These are phyloP conservation scores for Propithecus deckenii DNA, from an alignment of 2,797 vertebrate species.

Conservation along the genomic window DNA sequence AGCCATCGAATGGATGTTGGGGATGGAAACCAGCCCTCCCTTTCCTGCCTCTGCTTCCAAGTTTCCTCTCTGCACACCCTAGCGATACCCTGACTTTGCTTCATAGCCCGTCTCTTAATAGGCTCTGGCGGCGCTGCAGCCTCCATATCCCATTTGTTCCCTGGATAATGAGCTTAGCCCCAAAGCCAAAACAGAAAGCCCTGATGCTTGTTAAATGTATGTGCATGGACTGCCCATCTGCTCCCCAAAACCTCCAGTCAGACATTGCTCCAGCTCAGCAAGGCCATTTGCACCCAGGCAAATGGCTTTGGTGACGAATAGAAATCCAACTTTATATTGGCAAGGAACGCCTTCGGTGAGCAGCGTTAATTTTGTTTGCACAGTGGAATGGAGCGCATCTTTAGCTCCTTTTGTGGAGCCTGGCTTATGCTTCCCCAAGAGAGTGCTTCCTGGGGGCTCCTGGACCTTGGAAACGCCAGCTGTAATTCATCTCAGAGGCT, in stretches of 20 bases:
- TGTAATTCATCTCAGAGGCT: not conserved
- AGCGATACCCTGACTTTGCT: not conserved
- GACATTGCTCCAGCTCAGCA: not conserved
- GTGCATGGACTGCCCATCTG: not conserved
- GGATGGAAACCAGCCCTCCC: not conserved
- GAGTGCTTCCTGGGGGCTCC: not conserved
- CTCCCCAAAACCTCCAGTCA: not conserved
- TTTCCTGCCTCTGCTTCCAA: not conserved
- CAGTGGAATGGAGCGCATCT: not conserved
- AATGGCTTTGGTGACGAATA: not conserved
- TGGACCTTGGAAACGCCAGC: not conserved
- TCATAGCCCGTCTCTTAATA: not conserved
- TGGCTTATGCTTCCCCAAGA: not conserved
- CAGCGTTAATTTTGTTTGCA: not conserved
- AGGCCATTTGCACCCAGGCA: not conserved
- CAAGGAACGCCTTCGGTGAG: not conserved
- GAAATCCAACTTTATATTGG: not conserved
- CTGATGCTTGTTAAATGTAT: not conserved
- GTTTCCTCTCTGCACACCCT: not conserved
- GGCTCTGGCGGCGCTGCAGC: not conserved
- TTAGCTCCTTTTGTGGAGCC: not conserved
- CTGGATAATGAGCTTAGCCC: constrained; percentile 58
- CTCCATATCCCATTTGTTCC: constrained; percentile 40
- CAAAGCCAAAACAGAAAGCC: constrained; percentile 54
- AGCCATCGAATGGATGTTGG: not conserved